These are phyloP conservation scores for Leucoraja erinaceus DNA, from an alignment of 2,113 vertebrate species.

Conservation along the genomic window DNA sequence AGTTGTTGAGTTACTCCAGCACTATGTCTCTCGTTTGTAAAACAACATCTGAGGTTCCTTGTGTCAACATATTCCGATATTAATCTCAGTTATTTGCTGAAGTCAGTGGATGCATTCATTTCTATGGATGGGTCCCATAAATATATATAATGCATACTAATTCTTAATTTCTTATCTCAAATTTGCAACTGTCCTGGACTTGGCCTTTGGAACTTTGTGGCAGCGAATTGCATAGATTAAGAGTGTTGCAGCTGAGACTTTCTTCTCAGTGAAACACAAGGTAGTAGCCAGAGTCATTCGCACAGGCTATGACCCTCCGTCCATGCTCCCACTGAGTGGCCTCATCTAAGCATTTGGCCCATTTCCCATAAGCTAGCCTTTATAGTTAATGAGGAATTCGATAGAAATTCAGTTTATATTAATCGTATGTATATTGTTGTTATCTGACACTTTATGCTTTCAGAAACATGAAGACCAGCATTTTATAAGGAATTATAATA, in stretches of 20 bases:
- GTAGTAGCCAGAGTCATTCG: slow-evolving; percentile 54
- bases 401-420: not conserved
- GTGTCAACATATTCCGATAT: too few relatives aligned
- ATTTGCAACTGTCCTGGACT: slow-evolving; percentile 87
- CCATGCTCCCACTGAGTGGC: too few relatives aligned
- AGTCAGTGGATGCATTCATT: too few relatives aligned
- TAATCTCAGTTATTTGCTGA: too few relatives aligned
- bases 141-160: too few relatives aligned
- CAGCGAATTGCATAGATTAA: slow-evolving; percentile 83
- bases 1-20: too few relatives aligned
- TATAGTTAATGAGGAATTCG: not conserved
- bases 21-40: too few relatives aligned
- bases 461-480: not conserved
- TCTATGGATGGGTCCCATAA: too few relatives aligned
- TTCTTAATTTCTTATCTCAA: slow-evolving; percentile 50
- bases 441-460: not conserved
- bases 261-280: slow-evolving; percentile 88
- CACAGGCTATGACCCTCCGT: too few relatives aligned
- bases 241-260: slow-evolving; percentile 83
- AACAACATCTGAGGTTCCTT: too few relatives aligned
- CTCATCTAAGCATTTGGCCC: too few relatives aligned
- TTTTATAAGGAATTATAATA: not conserved
- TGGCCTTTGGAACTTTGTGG: slow-evolving; percentile 84
- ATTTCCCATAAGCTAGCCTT: too few relatives aligned
- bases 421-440: not conserved